Percentiles rank a stretch among this genome's conserved stretches.
Conservation (phyloP, 2,797 vertebrate species). For the Graptemys geographica region DNA sequence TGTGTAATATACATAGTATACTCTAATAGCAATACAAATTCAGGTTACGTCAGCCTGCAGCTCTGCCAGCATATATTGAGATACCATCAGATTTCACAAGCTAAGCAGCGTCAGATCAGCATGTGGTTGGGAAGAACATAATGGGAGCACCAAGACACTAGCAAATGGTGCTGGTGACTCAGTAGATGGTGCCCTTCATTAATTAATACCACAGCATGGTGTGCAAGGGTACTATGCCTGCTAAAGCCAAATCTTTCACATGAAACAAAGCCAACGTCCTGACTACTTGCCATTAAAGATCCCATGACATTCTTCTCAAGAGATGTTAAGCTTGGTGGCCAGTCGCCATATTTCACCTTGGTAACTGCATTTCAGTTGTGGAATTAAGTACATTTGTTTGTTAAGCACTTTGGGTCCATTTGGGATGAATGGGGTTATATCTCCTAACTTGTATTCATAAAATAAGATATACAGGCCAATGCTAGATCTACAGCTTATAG, state of each 20-base stretch:
- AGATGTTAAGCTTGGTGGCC: background rate
- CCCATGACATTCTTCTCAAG: background rate
- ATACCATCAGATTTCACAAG: accelerated
- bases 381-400: background rate
- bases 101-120: background rate
- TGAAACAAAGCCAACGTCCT: background rate
- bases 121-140: background rate
- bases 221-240: background rate
- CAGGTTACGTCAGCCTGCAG: background rate
- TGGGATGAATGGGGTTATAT: background rate
- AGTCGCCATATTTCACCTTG: background rate
- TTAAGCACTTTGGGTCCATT: background rate
- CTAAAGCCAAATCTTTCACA: background rate
- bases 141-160: background rate
- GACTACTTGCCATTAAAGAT: background rate
- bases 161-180: background rate
- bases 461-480: background rate
- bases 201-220: background rate
- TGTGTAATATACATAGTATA: background rate
- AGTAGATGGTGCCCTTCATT: background rate
- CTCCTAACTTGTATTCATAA: background rate
- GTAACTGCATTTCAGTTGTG: background rate
- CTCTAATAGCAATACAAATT: background rate
- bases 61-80: background rate
- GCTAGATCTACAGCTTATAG: background rate